Conservation (phyloP, 2,888 invertebrate genomes). For the Elysia crispata region DNA sequence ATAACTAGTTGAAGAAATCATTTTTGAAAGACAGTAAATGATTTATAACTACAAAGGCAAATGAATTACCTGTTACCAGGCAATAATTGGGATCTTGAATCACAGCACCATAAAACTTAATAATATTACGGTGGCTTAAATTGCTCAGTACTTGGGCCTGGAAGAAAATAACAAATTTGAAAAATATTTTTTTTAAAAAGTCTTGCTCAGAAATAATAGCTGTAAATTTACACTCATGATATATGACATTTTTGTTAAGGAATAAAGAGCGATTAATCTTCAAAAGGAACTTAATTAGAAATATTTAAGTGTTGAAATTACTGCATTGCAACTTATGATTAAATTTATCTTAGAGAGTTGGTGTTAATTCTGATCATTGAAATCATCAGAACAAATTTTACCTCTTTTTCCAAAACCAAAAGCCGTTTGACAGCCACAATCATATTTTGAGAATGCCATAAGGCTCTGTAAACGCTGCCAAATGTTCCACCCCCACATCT, state of each 20-base stretch:
- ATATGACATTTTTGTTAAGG: no score
- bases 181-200: background rate
- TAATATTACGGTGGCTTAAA: constrained; percentile 77
- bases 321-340: no score
- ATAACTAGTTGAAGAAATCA: background rate
- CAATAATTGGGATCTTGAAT: constrained; percentile 76
- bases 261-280: no score
- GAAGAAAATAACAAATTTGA: no score
- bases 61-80: constrained; percentile 76
- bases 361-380: background rate
- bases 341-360: no score
- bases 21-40: no score
- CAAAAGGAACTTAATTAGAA: no score
- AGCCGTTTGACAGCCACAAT: constrained; percentile 78
- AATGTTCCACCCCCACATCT: constrained; percentile 78
- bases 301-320: no score
- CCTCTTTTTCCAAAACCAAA: constrained; percentile 77
- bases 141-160: constrained; percentile 78
- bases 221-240: no score
- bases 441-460: constrained; percentile 75
- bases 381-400: constrained; percentile 47
- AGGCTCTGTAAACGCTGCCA: constrained; percentile 77
- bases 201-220: background rate
- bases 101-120: constrained; percentile 78
- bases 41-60: no score